Evolutionary conservation across 2,113 vertebrate genomes (phyloP).

Genomic region (Silurus meridionalis): DNA sequence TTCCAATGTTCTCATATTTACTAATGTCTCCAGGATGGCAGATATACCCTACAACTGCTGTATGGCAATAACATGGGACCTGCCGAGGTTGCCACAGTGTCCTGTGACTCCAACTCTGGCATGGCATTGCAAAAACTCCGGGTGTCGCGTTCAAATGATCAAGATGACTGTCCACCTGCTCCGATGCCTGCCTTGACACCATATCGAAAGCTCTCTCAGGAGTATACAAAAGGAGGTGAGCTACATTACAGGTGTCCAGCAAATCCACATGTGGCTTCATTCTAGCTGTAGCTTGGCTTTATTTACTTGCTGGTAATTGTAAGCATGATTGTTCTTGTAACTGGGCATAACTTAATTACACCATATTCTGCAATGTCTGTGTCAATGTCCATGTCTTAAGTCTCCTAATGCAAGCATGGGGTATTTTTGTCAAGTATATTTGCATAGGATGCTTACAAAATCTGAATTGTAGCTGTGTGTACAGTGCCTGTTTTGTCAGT

Average conservation of each 20-base stretch:
- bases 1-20: not conserved
- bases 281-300: not conserved
- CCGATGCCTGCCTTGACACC: not conserved
- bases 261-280: too few relatives aligned
- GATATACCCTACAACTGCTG: conserved; percentile 58
- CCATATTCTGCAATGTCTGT: not conserved
- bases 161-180: not conserved
- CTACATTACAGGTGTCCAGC: too few relatives aligned
- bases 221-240: not conserved
- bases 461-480: not conserved
- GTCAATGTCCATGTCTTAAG: not conserved
- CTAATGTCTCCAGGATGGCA: conserved; percentile 46
- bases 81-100: conserved; percentile 19
- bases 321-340: not conserved
- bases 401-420: not conserved
- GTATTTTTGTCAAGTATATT: not conserved
- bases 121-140: not conserved
- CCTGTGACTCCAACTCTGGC: conserved; percentile 46
- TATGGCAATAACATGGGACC: conserved; percentile 34
- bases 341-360: not conserved
- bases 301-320: not conserved
- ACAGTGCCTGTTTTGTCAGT: not conserved
- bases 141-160: not conserved
- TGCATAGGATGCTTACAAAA: not conserved
- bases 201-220: not conserved